These are phyloP conservation scores for Kryptolebias ocellatus DNA, from an alignment of 2,797 vertebrate genomes.

Conservation along the genomic window DNA sequence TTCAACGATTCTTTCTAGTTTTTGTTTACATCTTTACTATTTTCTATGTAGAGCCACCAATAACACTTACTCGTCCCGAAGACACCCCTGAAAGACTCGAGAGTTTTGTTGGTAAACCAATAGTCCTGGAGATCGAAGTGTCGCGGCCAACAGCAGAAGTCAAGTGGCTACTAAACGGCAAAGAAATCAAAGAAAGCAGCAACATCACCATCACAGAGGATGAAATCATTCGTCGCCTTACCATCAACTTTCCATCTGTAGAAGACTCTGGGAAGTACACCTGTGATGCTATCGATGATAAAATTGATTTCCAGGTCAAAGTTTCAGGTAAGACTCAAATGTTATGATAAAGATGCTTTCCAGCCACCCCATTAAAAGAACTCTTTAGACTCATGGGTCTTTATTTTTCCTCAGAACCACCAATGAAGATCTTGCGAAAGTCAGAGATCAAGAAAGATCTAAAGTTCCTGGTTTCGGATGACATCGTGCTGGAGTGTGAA, in stretches of 20 bases:
- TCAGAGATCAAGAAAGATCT: conserved; percentile 71
- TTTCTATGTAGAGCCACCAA: conserved; percentile 81
- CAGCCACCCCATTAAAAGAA: not conserved
- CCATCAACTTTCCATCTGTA: conserved; percentile 74
- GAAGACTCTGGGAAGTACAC: conserved; percentile 89
- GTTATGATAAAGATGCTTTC: not conserved
- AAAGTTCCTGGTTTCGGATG: conserved; percentile 80
- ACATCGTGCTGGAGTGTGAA: conserved; percentile 89
- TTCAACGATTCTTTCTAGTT: not conserved
- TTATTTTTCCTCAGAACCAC: conserved; percentile 77
- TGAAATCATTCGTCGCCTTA: conserved; percentile 81
- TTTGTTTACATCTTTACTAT: not conserved
- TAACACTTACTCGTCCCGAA: conserved; percentile 79
- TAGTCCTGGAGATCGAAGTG: conserved; percentile 84
- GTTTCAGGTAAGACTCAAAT: conserved; percentile 82
- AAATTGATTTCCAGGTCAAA: conserved; percentile 85
- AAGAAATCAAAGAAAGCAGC: conserved; percentile 78
- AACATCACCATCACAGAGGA: conserved; percentile 82
- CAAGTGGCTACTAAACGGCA: conserved; percentile 85
- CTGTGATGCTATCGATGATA: conserved; percentile 78
- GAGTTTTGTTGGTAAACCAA: conserved; percentile 76
- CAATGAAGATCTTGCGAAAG: conserved; percentile 84
- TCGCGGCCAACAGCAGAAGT: conserved; percentile 81
- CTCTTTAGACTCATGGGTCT: not conserved
- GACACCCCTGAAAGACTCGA: conserved; percentile 69